Evolutionary conservation across 2,113 vertebrate genomes (phyloP).

Genomic region (Vidua macroura): DNA sequence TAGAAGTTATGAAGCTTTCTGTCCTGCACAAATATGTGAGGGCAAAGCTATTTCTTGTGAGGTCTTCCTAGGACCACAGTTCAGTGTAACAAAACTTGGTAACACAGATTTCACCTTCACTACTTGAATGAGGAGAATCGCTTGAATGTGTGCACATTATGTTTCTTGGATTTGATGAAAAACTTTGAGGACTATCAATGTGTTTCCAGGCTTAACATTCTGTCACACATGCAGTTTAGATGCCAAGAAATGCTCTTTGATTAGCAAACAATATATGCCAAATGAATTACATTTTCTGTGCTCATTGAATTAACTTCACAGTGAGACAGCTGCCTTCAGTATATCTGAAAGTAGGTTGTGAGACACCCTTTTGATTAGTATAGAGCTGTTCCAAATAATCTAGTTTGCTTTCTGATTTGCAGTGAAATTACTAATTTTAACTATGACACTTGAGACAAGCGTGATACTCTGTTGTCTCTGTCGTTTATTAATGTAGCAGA

Average conservation of each 20-base stretch:
- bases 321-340: not conserved
- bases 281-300: not conserved
- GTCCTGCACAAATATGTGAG: not conserved
- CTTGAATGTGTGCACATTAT: not conserved
- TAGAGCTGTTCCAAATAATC: not conserved
- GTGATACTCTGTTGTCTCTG: conserved; percentile 18
- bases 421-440: conserved; percentile 46
- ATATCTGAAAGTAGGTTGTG: not conserved
- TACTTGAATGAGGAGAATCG: not conserved
- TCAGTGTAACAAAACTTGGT: not conserved
- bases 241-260: conserved; percentile 17
- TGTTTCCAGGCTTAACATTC: conserved; percentile 6
- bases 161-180: conserved; percentile 11
- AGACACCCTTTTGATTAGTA: conserved; percentile 2
- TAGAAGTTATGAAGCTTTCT: not conserved
- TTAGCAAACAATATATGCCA: not conserved
- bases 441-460: not conserved
- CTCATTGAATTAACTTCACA: conserved; percentile 38
- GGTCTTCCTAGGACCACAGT: not conserved
- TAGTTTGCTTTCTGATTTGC: conserved; percentile 39
- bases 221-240: not conserved
- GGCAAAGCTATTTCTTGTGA: not conserved
- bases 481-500: conserved; percentile 26
- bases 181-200: not conserved
- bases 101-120: not conserved